phyloP scores from a whole-genome alignment of 2,888 invertebrate species.

The Amiota communis region DNA sequence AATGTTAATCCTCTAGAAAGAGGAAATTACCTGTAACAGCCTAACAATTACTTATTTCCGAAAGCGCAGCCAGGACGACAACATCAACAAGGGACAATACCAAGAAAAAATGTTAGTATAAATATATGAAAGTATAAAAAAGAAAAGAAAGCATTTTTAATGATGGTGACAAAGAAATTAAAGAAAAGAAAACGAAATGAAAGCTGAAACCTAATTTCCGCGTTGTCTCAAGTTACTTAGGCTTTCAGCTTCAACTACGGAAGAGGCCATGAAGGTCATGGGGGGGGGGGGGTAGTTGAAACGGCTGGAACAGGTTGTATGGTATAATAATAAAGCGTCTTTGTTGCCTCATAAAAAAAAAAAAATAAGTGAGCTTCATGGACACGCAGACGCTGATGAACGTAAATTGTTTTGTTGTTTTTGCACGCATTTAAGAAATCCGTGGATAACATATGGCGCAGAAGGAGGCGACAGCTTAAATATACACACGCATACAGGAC shows the following conservation, averaged over 20 bases:
- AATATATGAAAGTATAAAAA: conserved; percentile 15
- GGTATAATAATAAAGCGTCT: conserved; percentile 16
- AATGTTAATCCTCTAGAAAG: conserved; percentile 35
- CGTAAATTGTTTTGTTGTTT: conserved; percentile 22
- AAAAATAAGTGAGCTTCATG: conserved; percentile 4
- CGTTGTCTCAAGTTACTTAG: conserved; percentile 15
- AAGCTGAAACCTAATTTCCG: conserved; percentile 53
- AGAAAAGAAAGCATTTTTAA: conserved; percentile 35
- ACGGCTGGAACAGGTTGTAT: no score
- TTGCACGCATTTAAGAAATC: background rate
- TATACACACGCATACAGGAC: background rate
- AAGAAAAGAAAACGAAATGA: background rate
- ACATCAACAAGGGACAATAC: background rate
- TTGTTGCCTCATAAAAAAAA: conserved; percentile 24
- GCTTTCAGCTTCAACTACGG: background rate
- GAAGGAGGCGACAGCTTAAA: no score
- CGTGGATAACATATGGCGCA: background rate
- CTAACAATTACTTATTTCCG: conserved; percentile 53
- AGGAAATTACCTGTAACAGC: conserved; percentile 54
- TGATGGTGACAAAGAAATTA: conserved; percentile 33
- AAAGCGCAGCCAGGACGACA: conserved; percentile 34
- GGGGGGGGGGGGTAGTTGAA: no score
- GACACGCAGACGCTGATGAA: background rate
- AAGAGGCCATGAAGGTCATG: conserved; percentile 21
- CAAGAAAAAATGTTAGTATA: background rate